phyloP scores from a whole-genome alignment of 1,140 invertebrate species.

The Leptestheria dahalacensis region DNA sequence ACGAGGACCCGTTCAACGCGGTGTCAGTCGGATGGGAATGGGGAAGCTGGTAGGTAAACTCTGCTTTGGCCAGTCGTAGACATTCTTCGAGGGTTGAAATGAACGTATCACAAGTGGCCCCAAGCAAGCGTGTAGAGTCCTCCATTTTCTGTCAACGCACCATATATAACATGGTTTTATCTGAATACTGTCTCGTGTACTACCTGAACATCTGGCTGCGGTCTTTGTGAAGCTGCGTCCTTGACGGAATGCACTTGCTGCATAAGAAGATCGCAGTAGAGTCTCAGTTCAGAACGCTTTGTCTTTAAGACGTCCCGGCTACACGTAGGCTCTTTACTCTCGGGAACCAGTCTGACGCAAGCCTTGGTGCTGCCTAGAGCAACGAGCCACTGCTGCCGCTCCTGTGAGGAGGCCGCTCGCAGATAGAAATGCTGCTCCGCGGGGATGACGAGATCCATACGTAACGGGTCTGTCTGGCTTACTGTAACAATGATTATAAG shows the following conservation, averaged over 20 bases:
- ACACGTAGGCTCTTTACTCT: slow-evolving; percentile 17
- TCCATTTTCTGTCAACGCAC: slow-evolving; percentile 45
- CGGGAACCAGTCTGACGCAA: slow-evolving; percentile 32
- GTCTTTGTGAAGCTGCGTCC: slow-evolving; percentile 41
- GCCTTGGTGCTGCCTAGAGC: slow-evolving; percentile 65
- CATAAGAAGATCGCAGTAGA: slow-evolving; percentile 69
- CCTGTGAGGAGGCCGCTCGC: slow-evolving; percentile 51
- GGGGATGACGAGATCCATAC: slow-evolving; percentile 62
- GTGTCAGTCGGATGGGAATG: slow-evolving; percentile 26
- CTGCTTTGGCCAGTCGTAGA: slow-evolving; percentile 46
- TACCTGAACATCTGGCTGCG: slow-evolving; percentile 42
- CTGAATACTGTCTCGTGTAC: background rate
- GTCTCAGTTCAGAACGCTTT: slow-evolving; percentile 59
- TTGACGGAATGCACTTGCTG: slow-evolving; percentile 67
- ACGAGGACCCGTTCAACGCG: slow-evolving; percentile 20
- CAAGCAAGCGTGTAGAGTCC: slow-evolving; percentile 54
- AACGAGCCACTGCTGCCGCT: slow-evolving; percentile 63
- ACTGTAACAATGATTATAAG: slow-evolving; percentile 32
- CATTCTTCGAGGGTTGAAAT: slow-evolving; percentile 65
- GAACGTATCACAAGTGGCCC: slow-evolving; percentile 67
- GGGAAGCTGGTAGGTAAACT: slow-evolving; percentile 30
- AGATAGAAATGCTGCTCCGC: slow-evolving; percentile 67
- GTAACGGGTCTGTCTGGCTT: slow-evolving; percentile 47
- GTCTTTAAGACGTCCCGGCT: slow-evolving; percentile 41
- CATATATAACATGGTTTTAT: background rate